Evolutionary conservation across 2,797 vertebrate species (phyloP).

Genomic region (Emydoidea blandingii): DNA sequence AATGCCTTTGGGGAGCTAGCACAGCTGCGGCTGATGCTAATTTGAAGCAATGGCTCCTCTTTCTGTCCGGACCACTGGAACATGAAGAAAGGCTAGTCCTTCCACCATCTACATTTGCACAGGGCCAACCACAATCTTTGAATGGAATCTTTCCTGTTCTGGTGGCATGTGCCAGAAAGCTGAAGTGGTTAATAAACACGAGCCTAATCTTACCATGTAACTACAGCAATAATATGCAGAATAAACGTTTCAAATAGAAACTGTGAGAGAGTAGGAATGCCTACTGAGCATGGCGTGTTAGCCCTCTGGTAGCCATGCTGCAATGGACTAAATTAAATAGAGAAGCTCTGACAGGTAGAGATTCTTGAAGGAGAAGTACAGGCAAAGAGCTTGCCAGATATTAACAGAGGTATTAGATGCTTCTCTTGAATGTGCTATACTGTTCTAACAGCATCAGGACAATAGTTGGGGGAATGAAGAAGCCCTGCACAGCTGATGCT

Average conservation of each 20-base stretch:
- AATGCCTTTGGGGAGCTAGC: not conserved
- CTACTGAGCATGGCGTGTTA: not conserved
- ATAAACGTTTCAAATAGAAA: not conserved
- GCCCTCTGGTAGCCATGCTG: not conserved
- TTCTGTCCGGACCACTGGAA: conserved; percentile 1
- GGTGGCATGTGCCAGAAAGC: not conserved
- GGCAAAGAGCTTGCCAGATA: not conserved
- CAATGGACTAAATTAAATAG: not conserved
- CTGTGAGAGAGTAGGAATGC: not conserved
- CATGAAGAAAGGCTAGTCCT: conserved; percentile 8
- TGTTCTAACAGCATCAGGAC: not conserved
- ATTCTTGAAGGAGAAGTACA: not conserved
- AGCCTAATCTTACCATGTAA: not conserved
- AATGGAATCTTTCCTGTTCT: not conserved
- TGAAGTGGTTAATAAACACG: not conserved
- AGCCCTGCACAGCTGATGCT: not conserved
- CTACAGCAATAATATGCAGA: not conserved
- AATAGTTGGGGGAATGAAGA: not conserved
- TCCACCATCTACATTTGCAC: not conserved
- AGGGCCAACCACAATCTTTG: not conserved
- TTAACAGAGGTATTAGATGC: not conserved
- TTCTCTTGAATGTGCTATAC: not conserved
- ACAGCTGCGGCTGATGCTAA: not conserved
- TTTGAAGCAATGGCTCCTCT: not conserved
- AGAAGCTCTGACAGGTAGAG: not conserved